Percentiles rank a stretch among this genome's conserved stretches.
Evolutionary conservation across 2,888 invertebrate species (phyloP).

Genomic region (Acleris holmiana): DNA sequence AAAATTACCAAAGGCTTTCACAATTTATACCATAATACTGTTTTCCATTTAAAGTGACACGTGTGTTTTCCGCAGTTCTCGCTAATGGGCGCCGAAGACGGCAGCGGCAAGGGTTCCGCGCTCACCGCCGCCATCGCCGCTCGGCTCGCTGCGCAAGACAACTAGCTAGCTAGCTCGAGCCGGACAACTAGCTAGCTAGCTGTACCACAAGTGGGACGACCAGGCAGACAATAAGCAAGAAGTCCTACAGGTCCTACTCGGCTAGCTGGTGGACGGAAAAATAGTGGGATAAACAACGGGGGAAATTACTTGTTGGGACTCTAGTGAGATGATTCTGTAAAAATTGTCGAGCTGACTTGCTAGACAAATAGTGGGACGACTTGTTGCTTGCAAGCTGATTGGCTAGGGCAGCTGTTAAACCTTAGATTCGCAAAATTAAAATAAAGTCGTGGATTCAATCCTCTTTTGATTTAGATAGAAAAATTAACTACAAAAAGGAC

Average conservation of each 20-base stretch:
- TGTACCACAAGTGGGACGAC: background rate
- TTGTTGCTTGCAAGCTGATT: background rate
- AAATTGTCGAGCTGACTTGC: constrained; percentile 41
- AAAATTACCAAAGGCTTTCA: too few species aligned
- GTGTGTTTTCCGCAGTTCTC: constrained; percentile 81
- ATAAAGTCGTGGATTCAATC: too few species aligned
- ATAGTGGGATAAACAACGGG: background rate
- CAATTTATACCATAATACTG: background rate
- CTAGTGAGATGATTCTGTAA: too few species aligned
- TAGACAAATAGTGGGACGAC: constrained; percentile 42
- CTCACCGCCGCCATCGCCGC: constrained; percentile 90
- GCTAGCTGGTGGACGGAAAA: background rate
- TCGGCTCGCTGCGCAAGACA: constrained; percentile 71
- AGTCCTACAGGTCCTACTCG: too few species aligned
- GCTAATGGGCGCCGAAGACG: constrained; percentile 89
- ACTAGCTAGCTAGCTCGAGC: constrained; percentile 4
- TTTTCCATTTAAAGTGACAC: background rate
- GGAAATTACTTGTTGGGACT: too few species aligned
- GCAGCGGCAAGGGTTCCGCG: constrained; percentile 92
- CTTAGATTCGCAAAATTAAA: too few species aligned
- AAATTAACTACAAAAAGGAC: too few species aligned
- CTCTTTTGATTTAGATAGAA: too few species aligned
- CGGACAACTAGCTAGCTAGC: constrained; percentile 38
- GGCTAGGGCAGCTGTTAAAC: background rate
- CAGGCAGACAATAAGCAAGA: constrained; percentile 35